Conservation (phyloP, 2,113 vertebrate genomes). For the Pelodiscus sinensis region DNA sequence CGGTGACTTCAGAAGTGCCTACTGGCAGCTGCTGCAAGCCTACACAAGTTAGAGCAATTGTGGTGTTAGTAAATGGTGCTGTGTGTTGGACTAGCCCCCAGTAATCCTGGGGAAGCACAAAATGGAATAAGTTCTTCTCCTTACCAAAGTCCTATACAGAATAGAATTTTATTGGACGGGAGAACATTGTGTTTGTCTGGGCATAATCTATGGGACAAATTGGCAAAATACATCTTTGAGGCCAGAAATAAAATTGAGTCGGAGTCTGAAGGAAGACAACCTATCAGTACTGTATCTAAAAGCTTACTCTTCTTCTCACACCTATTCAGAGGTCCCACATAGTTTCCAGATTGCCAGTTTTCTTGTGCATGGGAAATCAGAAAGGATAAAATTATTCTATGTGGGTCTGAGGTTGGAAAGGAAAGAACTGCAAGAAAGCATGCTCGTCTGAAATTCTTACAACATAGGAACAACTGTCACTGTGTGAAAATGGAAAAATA, state of each 20-base stretch:
- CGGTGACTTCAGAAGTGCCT: not conserved
- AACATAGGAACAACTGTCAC: not conserved
- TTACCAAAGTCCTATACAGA: not conserved
- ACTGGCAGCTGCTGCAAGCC: not conserved
- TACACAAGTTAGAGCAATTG: not conserved
- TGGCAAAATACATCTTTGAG: not conserved
- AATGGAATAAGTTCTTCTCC: not conserved
- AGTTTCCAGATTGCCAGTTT: not conserved
- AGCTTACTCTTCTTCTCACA: not conserved
- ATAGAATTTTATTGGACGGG: not conserved
- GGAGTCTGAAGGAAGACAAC: not conserved
- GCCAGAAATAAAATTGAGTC: not conserved
- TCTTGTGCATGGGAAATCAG: not conserved
- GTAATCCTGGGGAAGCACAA: not conserved
- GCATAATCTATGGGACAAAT: not conserved
- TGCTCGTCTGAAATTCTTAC: not conserved
- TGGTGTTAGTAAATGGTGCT: not conserved
- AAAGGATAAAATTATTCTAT: not conserved
- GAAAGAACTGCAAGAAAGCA: not conserved
- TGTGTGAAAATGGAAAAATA: not conserved
- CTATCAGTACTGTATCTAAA: not conserved
- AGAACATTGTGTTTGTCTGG: not conserved
- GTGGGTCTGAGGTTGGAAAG: not conserved
- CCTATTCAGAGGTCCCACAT: rapidly evolving
- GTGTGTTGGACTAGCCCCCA: not conserved